phyloP scores from a whole-genome alignment of 2,797 vertebrate species.

The Limosa lapponica region DNA sequence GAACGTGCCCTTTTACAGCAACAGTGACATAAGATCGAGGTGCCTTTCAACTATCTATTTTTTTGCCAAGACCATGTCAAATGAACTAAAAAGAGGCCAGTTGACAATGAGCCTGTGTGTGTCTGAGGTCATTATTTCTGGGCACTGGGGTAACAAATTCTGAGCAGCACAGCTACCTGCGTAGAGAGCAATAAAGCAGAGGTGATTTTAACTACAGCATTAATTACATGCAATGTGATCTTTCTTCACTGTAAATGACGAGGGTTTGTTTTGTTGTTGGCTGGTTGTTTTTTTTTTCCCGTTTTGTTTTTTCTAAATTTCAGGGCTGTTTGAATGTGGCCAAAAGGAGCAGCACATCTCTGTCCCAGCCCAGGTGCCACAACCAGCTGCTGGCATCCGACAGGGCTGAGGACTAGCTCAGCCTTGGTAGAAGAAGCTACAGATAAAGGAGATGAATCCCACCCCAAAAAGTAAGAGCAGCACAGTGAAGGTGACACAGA shows the following conservation, averaged over 20 bases:
- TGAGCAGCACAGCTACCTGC: not conserved
- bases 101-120: not conserved
- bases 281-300: not conserved
- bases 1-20: not conserved
- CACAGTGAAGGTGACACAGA: not conserved
- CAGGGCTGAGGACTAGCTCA: not conserved
- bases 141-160: not conserved
- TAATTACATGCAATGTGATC: not conserved
- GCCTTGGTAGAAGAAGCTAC: not conserved
- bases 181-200: not conserved
- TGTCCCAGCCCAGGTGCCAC: not conserved
- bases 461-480: not conserved
- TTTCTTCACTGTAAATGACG: not conserved
- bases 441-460: not conserved
- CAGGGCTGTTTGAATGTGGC: not conserved
- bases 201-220: not conserved
- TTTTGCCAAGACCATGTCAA: constrained; percentile 3
- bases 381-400: fast-evolving
- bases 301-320: not conserved
- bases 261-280: not conserved
- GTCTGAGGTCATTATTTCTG: not conserved
- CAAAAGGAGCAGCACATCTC: not conserved
- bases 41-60: not conserved
- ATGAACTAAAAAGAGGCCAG: not conserved
- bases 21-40: not conserved